Conservation (phyloP, 2,797 vertebrate genomes). For the Cottoperca gobio region DNA sequence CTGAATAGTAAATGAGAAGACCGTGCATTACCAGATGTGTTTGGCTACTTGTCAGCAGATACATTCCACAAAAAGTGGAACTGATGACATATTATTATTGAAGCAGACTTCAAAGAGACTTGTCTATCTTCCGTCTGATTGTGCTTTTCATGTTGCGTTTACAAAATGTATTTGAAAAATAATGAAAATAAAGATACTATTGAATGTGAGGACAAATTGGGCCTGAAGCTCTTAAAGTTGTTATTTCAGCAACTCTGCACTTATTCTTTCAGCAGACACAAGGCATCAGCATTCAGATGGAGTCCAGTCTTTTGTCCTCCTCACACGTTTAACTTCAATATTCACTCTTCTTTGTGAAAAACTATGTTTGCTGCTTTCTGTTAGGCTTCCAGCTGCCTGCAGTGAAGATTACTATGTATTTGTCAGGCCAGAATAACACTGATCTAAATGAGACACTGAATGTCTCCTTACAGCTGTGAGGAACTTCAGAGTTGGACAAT, state of each 20-base stretch:
- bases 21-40: too few species aligned
- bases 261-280: neutral
- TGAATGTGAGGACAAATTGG: constrained; percentile 63
- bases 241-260: neutral
- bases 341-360: neutral
- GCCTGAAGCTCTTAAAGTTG: neutral
- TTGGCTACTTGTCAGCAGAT: too few species aligned
- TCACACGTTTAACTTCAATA: too few species aligned
- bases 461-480: neutral
- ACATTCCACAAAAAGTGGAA: too few species aligned
- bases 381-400: neutral
- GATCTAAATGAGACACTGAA: neutral
- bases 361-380: neutral
- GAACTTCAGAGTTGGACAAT: neutral
- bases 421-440: neutral
- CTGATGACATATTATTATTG: too few species aligned
- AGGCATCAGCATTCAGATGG: too few species aligned
- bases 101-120: constrained; percentile 72
- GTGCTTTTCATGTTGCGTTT: constrained; percentile 85
- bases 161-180: constrained; percentile 74
- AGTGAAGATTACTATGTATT: neutral
- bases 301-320: too few species aligned
- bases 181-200: constrained; percentile 56
- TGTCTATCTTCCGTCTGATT: constrained; percentile 81
- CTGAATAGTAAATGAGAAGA: too few species aligned